Conservation (phyloP, 2,888 invertebrate genomes). For the Caenorhabditis japonica region DNA sequence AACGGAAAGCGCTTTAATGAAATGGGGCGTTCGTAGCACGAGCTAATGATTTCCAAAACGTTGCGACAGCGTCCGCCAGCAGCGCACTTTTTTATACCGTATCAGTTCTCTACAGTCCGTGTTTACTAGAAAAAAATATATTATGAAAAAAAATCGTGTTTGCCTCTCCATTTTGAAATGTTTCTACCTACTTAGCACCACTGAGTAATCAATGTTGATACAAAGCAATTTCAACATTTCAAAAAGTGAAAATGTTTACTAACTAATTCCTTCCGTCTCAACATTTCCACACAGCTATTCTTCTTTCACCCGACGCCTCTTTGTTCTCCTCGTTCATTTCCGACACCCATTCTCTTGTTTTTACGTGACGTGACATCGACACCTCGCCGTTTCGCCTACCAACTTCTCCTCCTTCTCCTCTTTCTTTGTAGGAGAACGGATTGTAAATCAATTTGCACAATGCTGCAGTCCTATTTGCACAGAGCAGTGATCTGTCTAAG, state of each 20-base stretch:
- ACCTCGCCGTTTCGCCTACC: conserved; percentile 40
- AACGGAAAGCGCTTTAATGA: too few relatives aligned
- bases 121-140: too few relatives aligned
- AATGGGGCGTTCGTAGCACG: too few relatives aligned
- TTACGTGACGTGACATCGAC: conserved; percentile 36
- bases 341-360: conserved; percentile 41
- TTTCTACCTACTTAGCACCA: background rate
- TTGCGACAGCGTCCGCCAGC: too few relatives aligned
- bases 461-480: conserved; percentile 33
- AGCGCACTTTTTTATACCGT: too few relatives aligned
- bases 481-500: conserved; percentile 48
- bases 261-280: conserved; percentile 34
- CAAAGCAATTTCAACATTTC: conserved; percentile 27
- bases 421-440: conserved; percentile 31
- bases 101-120: too few relatives aligned
- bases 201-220: conserved; percentile 11
- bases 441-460: conserved; percentile 50
- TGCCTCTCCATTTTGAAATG: background rate
- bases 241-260: conserved; percentile 40
- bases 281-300: too few relatives aligned
- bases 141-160: too few relatives aligned
- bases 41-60: too few relatives aligned
- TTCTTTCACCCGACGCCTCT: conserved; percentile 3
- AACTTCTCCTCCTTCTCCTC: conserved; percentile 20
- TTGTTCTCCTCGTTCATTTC: conserved; percentile 19